Evolutionary conservation across 1,140 invertebrate genomes (phyloP), one percentile per base, ranked within the genome.

Genomic region (Drosophila oshimai): DNA sequence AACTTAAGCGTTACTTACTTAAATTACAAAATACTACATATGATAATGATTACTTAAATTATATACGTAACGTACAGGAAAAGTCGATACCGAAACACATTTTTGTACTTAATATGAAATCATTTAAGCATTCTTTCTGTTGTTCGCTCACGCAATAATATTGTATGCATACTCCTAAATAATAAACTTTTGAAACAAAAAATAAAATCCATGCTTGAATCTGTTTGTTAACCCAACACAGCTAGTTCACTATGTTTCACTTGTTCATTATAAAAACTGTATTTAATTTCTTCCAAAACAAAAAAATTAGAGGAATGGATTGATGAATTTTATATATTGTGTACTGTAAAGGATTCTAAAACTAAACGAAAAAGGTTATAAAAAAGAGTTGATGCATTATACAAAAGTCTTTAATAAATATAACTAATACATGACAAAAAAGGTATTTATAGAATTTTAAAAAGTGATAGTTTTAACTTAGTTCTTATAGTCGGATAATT

Each of bases 1-100:
- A 60, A 67, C 73, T 44, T 62, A 70, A 80, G 60, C 49, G 50
- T 69, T 69, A 45, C 41, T 37, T 61, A 50, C 28, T 29, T 34
- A 36, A 67, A 44, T 54, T 55, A 65, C 22, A 53, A 65, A 61
- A 39, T 42, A 60, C 33, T 18, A 29, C 24, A 22, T 47, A 62
- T 61, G 24, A 60, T 55, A 58, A 36, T 34, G 17, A 41, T 54
- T 37, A 46, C 15, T 39, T 39, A 49, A 44, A 42, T 18, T 37
- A 50, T 39, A 70, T 70, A 70, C 46, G 44, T 58, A 60, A 67
- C 33, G 6, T 46, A 69, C 31, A 55, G 24, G 24, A 44, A 61
- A 39, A n/a, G 3, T 28, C 0, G 3, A 53, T 53, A 26, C 13
- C 22, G 17, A 26, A 64, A 29, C 18, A 22, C 26, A 22, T 64